A percentile compares a stretch with the other conserved stretches of the same genome.
These are phyloP conservation scores for Aegotheles bennettii DNA, from an alignment of 2,113 vertebrate genomes.

Conservation along the genomic window DNA sequence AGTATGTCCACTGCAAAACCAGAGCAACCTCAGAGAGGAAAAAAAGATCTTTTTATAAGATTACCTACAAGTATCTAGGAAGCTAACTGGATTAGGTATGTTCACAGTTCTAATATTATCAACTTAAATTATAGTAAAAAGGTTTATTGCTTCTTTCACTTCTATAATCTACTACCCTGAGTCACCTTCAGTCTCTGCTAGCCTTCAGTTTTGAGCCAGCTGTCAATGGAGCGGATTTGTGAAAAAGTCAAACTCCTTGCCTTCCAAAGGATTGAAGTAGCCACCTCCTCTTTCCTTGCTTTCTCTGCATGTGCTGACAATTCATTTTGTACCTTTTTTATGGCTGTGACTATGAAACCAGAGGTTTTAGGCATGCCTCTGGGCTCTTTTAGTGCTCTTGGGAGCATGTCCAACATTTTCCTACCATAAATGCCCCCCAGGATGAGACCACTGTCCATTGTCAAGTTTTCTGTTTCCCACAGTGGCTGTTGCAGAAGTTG, in stretches of 20 bases:
- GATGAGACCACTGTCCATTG: neutral
- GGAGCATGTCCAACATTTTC: neutral
- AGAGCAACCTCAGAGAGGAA: neutral
- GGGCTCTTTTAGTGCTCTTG: neutral
- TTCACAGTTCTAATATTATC: neutral
- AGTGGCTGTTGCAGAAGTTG: neutral
- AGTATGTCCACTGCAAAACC: neutral
- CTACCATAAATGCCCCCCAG: neutral
- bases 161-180: neutral
- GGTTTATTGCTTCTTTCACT: neutral
- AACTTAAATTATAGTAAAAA: neutral
- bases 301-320: neutral
- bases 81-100: neutral
- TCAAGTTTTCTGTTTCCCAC: neutral
- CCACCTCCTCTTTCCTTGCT: neutral
- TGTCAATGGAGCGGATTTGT: neutral
- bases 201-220: neutral
- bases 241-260: neutral
- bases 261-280: neutral
- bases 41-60: neutral
- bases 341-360: neutral
- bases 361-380: neutral
- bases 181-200: neutral
- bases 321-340: neutral
- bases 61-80: neutral